Evolutionary conservation across 1,140 invertebrate genomes (phyloP).

Genomic region (Delia radicum): DNA sequence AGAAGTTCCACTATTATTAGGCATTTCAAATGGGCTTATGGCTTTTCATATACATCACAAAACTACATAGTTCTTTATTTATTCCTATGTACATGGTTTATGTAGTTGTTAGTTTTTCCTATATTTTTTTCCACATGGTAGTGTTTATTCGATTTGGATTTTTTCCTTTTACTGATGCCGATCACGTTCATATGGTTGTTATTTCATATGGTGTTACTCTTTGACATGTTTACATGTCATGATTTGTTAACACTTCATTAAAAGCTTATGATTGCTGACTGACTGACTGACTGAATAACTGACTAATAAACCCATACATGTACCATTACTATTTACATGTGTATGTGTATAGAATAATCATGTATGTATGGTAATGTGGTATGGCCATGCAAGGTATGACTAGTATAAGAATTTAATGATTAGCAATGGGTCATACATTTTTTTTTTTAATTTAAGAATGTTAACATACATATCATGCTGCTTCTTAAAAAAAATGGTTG

Average conservation of each 20-base stretch:
- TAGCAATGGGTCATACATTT: not conserved
- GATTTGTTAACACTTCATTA: slow-evolving; percentile 24
- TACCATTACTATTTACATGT: not conserved
- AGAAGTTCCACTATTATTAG: no score
- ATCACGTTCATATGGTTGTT: slow-evolving; percentile 3
- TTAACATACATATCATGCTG: no score
- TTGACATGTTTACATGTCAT: slow-evolving; percentile 22
- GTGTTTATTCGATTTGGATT: not conserved
- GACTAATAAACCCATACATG: not conserved
- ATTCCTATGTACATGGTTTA: not conserved
- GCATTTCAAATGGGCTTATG: no score
- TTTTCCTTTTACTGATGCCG: not conserved
- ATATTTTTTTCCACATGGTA: not conserved
- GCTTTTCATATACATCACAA: no score
- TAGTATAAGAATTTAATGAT: not conserved
- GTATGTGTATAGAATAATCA: not conserved
- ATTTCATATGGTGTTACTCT: slow-evolving; percentile 4
- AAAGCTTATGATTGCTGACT: slow-evolving; percentile 7
- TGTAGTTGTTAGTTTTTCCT: not conserved
- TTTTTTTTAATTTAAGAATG: not conserved
- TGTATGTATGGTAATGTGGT: not conserved
- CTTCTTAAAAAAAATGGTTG: no score
- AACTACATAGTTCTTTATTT: not conserved
- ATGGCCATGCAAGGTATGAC: not conserved
- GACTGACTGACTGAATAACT: not conserved